Base-by-base conservation (phyloP, 2,888 invertebrate species). In the Carterocephalus palaemon region DNA sequence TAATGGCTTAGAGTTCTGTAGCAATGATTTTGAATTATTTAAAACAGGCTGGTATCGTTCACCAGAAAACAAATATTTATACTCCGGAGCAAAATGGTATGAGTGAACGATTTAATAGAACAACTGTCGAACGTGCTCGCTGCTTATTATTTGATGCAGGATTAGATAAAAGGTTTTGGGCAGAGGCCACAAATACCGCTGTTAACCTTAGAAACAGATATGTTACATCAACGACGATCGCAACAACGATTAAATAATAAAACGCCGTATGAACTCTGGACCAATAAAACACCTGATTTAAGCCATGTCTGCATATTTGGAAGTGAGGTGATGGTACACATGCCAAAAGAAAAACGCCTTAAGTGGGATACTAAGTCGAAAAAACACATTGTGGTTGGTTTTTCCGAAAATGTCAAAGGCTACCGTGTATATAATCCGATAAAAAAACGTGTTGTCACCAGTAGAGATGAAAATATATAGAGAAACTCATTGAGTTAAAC, bases 281-380 rank as follows among this genome's bases (percentile, higher is more conserved):
- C 3, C 2, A 13, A 13, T 6, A 33, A 4, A 7, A 53, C 51
- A 13, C 48, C 50, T 13, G 39, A 53, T 32, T 1, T 51, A 2
- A 50, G 47, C n/a, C 45, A 54, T 20, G 5, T 55, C 1, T 19
- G 52, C 5, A 36, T 54, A 15, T 54, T 54, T 39, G 54, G 52
- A 1, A 46, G 48, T 9, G 5, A n/a, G 8, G 50, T 47, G 1
- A 54, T 54, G 52, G 37, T 48, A 2, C 49, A 55, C 29, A 17
- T 53, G 2, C 47, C 47, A 0, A 55, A 51, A 29, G 41, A 42
- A 26, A 48, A 42, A 19, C 22, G 53, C 4, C 13, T 15, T 1
- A 51, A 55, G 22, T 51, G 49, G 48, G 50, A 50, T 17, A 50
- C 10, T 17, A 53, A 53, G 15, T 12, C 46, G 1, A 20, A 34